Base-by-base conservation (phyloP, 2,797 vertebrate genomes). In the Nyctalus aviator region DNA sequence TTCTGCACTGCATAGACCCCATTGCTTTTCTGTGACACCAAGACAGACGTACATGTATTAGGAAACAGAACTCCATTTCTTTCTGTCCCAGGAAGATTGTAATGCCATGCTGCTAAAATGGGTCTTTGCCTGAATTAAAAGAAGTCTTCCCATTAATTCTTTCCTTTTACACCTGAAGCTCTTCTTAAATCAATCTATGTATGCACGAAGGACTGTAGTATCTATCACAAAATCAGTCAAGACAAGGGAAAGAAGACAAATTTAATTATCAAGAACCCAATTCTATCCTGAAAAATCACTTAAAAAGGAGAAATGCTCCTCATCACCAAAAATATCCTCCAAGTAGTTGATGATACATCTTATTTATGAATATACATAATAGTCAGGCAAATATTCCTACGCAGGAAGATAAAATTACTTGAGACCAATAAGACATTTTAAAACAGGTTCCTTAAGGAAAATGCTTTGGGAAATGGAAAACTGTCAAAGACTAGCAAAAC, bases 301-400 rank as follows among this genome's bases (percentile, higher is more conserved):
- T 92, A 10, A 48, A 79, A 72, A 81, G 20, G 73, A 84, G 90
- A 88, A 64, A 21, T 69, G 73, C 50, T 83, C 90, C 48, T 81
- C 76, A 57, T 83, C 37, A 68, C n/a, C 75, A 73, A 94, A 93
- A 94, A 69, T 62, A 90, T 41, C 30, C 84, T 44, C 44, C 44
- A 44, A 91, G 84, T 94, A 84, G 48, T 59, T 68, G 79, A 46
- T 50, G 41, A 68, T 55, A 21, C 59, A 66, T 5, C 77, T 82
- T 55, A 66, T 6, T 50, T 62, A 71, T 71, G 53, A 23, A n/a
- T 25, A 55, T 72, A 53, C 41, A 72, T 5, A 92, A 50, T 44
- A 64, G 69, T 23, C 17, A 73, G 64, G 27, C 64, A 96, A 83
- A 41, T n/a, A 81, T 73, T 66, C 69, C 72, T 68, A 55, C n/a